These are phyloP conservation scores for Dolichallabes microphthalmus DNA, from an alignment of 2,113 vertebrate species.

Conservation along the genomic window DNA sequence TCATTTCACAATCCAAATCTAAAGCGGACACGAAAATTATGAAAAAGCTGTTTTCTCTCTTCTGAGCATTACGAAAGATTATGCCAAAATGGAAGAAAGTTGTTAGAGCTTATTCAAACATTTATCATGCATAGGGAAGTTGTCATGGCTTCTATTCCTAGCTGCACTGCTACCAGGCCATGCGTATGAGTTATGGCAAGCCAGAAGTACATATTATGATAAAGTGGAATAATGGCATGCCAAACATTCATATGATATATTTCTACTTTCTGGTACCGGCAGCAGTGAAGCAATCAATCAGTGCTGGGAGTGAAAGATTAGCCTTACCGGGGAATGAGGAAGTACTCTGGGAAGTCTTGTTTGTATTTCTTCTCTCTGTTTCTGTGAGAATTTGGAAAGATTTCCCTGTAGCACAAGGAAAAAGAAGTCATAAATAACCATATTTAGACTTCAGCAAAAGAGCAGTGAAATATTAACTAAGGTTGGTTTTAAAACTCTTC, in stretches of 20 bases:
- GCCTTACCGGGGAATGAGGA: conserved; percentile 50
- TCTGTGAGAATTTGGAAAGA: conserved; percentile 34
- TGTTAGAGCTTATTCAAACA: conserved; percentile 55
- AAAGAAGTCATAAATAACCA: conserved; percentile 5
- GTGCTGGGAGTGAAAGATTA: conserved; percentile 53
- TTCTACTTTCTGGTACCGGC: conserved; percentile 51
- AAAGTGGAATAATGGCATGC: conserved; percentile 62
- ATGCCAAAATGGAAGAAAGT: conserved; percentile 39
- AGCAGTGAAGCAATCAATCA: conserved; percentile 59
- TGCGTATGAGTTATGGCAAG: conserved; percentile 59
- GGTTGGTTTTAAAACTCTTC: neutral
- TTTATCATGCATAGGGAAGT: conserved; percentile 58
- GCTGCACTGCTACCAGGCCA: conserved; percentile 44
- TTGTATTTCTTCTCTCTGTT: conserved; percentile 47
- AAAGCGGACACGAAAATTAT: neutral
- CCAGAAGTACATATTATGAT: conserved; percentile 63
- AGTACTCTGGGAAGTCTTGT: conserved; percentile 52
- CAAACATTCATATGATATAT: conserved; percentile 63
- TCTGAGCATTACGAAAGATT: conserved; percentile 22
- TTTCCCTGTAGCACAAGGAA: conserved; percentile 18
- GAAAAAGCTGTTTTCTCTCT: conserved; percentile 9
- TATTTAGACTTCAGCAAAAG: neutral
- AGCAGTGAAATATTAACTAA: neutral
- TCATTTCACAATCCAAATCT: neutral
- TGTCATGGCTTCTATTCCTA: conserved; percentile 58